These are phyloP conservation scores for Drosophila orosa DNA, from an alignment of 1,140 invertebrate species.

Conservation along the genomic window DNA sequence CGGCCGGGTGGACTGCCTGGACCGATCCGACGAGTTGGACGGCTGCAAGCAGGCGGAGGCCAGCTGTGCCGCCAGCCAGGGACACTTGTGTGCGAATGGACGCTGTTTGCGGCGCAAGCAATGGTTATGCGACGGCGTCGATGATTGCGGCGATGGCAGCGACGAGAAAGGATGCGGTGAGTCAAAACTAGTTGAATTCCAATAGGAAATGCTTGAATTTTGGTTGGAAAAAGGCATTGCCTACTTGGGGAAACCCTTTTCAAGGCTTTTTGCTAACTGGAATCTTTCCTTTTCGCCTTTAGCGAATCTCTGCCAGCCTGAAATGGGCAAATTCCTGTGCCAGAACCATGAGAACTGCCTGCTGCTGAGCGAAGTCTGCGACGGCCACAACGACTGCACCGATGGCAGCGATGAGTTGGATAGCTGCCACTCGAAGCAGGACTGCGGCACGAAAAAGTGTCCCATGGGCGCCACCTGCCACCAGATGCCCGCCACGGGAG, in stretches of 20 bases:
- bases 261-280: not conserved
- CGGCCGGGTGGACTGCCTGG: slow-evolving; percentile 90
- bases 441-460: slow-evolving; percentile 56
- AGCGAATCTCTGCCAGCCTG: slow-evolving; percentile 50
- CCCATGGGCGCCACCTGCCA: slow-evolving; percentile 58
- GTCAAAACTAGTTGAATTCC: too few relatives aligned
- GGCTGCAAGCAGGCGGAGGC: slow-evolving; percentile 84
- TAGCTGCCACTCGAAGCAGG: slow-evolving; percentile 59
- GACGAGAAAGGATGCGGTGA: slow-evolving; percentile 89
- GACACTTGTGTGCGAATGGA: slow-evolving; percentile 72
- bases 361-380: slow-evolving; percentile 86
- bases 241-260: not conserved
- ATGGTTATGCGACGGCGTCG: slow-evolving; percentile 78
- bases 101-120: slow-evolving; percentile 66
- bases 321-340: slow-evolving; percentile 71
- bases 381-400: slow-evolving; percentile 85
- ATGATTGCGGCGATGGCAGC: slow-evolving; percentile 88
- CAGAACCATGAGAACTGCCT: slow-evolving; percentile 85
- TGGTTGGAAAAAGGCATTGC: too few relatives aligned
- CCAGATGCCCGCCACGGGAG: slow-evolving; percentile 77
- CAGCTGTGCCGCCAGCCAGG: slow-evolving; percentile 50
- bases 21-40: slow-evolving; percentile 89
- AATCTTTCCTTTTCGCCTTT: not conserved
- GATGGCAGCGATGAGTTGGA: slow-evolving; percentile 83
- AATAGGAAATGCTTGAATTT: too few relatives aligned